A percentile compares a stretch with the other conserved stretches of the same genome.
phyloP scores from a whole-genome alignment of 2,113 vertebrate species.

The Terrapene triunguis region DNA sequence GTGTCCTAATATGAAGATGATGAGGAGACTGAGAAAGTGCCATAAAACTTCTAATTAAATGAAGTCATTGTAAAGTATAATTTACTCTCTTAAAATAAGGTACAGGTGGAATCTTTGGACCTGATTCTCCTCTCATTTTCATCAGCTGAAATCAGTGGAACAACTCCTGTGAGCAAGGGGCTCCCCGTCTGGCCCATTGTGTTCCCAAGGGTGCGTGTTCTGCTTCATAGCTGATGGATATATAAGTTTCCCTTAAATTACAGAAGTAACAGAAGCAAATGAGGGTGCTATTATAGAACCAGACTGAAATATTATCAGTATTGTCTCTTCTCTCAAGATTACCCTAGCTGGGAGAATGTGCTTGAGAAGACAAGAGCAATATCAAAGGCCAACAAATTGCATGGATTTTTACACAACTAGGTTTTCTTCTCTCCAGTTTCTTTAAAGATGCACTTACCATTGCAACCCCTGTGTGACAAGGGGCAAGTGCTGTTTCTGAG shows the following conservation, averaged over 20 bases:
- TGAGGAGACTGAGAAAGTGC: background rate
- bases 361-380: background rate
- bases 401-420: background rate
- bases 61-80: background rate
- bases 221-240: background rate
- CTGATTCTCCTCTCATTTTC: background rate
- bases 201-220: background rate
- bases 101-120: background rate
- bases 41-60: background rate
- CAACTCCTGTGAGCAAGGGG: background rate
- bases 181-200: rapidly evolving
- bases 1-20: background rate
- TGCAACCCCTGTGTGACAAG: background rate
- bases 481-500: background rate
- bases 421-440: background rate
- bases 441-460: background rate
- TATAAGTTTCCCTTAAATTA: background rate
- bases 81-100: background rate
- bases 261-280: background rate
- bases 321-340: background rate
- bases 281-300: background rate
- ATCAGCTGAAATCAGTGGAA: background rate
- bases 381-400: background rate
- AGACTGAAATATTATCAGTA: background rate
- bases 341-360: rapidly evolving